phyloP scores from a whole-genome alignment of 2,113 vertebrate species.

The Odobenus rosmarus region DNA sequence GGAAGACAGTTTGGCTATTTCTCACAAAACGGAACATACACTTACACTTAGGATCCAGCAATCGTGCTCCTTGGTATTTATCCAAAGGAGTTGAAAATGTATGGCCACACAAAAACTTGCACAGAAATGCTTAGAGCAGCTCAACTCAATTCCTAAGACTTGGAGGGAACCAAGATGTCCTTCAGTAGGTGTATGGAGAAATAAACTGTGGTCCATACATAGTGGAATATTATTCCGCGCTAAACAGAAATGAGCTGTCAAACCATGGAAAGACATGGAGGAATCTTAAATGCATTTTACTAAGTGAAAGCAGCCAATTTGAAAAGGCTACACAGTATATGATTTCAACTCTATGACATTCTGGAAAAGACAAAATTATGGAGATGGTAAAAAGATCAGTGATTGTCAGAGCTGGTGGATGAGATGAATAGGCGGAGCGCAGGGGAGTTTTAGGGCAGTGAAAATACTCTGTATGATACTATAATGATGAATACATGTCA shows the following conservation, averaged over 20 bases:
- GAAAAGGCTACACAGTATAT: background rate
- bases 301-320: background rate
- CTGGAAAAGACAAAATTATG: background rate
- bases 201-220: background rate
- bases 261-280: background rate
- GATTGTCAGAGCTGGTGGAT: background rate
- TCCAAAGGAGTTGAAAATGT: background rate
- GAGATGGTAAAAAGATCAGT: background rate
- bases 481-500: background rate
- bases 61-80: background rate
- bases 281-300: background rate
- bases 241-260: background rate
- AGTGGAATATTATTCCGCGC: background rate
- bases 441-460: background rate
- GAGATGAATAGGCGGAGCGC: background rate
- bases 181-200: background rate
- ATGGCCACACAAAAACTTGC: background rate
- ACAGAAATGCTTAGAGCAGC: background rate
- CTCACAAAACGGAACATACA: background rate
- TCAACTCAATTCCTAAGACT: background rate
- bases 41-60: background rate
- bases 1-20: background rate
- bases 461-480: background rate
- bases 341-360: background rate
- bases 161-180: background rate